Evolutionary conservation across 2,888 invertebrate genomes (phyloP).

Genomic region (Embidobia sp.): DNA sequence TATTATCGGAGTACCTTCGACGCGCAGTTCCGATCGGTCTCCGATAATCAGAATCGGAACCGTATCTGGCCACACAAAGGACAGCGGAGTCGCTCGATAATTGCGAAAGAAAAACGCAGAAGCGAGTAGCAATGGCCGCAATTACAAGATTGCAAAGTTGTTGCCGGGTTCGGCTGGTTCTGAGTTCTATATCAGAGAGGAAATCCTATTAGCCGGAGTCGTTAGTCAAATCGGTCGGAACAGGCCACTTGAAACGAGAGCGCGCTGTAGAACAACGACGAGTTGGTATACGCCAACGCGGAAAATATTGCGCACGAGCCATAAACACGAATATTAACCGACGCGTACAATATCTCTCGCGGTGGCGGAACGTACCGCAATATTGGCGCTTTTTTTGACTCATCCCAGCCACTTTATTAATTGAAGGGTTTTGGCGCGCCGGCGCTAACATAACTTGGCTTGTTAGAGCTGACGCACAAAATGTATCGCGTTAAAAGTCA

Average conservation of each 20-base stretch:
- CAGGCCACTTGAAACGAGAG: constrained; percentile 58
- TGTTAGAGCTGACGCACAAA: no score
- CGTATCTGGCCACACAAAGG: no score
- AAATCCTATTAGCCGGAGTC: constrained; percentile 60
- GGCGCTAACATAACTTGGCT: constrained; percentile 48
- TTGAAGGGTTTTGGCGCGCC: constrained; percentile 53
- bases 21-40: no score
- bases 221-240: constrained; percentile 63
- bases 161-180: constrained; percentile 20
- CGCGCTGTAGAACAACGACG: constrained; percentile 33
- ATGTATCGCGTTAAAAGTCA: no score
- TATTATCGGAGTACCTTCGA: no score
- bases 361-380: constrained; percentile 29
- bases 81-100: background rate
- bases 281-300: constrained; percentile 41
- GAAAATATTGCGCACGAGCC: constrained; percentile 47
- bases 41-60: constrained; percentile 74
- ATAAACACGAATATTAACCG: constrained; percentile 58
- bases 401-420: constrained; percentile 43
- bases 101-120: constrained; percentile 8
- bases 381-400: constrained; percentile 45
- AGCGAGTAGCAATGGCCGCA: constrained; percentile 4
- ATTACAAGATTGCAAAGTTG: constrained; percentile 34
- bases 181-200: constrained; percentile 39
- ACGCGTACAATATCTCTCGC: constrained; percentile 56